phyloP scores from a whole-genome alignment of 2,113 vertebrate genomes.

The Ia io region DNA sequence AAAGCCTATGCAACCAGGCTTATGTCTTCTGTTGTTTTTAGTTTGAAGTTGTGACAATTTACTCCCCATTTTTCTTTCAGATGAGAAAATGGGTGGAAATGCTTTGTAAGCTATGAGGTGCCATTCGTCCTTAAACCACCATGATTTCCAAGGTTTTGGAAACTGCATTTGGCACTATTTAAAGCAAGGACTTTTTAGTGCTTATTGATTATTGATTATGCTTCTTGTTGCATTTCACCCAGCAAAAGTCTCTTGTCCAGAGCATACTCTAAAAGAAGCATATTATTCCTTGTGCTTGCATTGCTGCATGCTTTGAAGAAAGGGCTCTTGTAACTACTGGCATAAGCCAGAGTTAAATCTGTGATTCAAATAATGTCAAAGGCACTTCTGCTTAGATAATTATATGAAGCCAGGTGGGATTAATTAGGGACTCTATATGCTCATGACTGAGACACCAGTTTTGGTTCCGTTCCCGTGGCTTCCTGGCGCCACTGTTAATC shows the following conservation, averaged over 20 bases:
- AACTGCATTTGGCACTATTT: constrained; percentile 29
- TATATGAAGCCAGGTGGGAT: neutral
- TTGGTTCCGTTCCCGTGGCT: neutral
- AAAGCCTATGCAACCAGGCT: neutral
- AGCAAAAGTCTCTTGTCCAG: neutral
- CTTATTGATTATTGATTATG: neutral
- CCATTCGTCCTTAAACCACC: neutral
- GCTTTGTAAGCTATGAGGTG: neutral
- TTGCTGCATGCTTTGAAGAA: neutral
- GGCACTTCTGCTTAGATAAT: constrained; percentile 2
- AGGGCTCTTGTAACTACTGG: neutral
- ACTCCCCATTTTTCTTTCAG: constrained; percentile 10
- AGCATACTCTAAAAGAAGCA: neutral
- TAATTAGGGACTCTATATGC: constrained; percentile 7
- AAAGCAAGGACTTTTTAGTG: neutral
- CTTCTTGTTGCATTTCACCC: neutral
- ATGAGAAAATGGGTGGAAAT: neutral
- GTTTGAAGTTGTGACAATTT: neutral
- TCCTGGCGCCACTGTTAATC: neutral
- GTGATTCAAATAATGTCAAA: neutral
- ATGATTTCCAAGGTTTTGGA: constrained; percentile 16
- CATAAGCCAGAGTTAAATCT: constrained; percentile 6
- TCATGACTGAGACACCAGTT: neutral
- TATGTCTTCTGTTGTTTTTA: neutral
- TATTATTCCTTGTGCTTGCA: neutral